Evolutionary conservation across 2,888 invertebrate genomes (phyloP).

Genomic region (Agrotis clavis): DNA sequence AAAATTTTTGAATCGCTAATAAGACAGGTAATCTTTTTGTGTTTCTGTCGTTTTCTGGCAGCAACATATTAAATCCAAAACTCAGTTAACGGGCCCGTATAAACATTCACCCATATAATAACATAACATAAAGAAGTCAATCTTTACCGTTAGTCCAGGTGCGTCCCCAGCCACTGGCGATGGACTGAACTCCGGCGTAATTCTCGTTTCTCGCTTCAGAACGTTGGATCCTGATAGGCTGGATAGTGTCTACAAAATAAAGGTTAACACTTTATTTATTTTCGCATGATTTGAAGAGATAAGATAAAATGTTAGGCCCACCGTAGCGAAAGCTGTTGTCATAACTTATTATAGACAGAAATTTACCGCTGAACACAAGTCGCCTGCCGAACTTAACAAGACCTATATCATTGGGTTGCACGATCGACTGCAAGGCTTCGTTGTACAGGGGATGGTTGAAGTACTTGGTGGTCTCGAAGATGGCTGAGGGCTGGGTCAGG

Average conservation of each 20-base stretch:
- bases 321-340: too few species aligned
- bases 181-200: slow-evolving; percentile 25
- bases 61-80: too few species aligned
- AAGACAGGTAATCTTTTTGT: too few species aligned
- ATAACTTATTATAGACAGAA: not conserved
- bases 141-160: slow-evolving; percentile 62
- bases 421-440: slow-evolving; percentile 60
- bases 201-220: slow-evolving; percentile 37
- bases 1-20: too few species aligned
- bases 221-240: slow-evolving; percentile 60
- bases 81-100: too few species aligned
- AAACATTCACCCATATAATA: not conserved
- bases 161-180: slow-evolving; percentile 65
- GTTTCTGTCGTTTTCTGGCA: too few species aligned
- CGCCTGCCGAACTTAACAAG: slow-evolving; percentile 69
- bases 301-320: too few species aligned
- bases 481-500: slow-evolving; percentile 68
- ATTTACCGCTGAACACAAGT: slow-evolving; percentile 31
- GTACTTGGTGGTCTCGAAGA: slow-evolving; percentile 77
- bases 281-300: too few species aligned
- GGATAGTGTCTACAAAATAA: slow-evolving; percentile 43
- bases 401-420: slow-evolving; percentile 78
- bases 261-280: not conserved
- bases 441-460: slow-evolving; percentile 77
- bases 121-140: not conserved